phyloP scores from a whole-genome alignment of 2,113 vertebrate species.

The Microcebus murinus region DNA sequence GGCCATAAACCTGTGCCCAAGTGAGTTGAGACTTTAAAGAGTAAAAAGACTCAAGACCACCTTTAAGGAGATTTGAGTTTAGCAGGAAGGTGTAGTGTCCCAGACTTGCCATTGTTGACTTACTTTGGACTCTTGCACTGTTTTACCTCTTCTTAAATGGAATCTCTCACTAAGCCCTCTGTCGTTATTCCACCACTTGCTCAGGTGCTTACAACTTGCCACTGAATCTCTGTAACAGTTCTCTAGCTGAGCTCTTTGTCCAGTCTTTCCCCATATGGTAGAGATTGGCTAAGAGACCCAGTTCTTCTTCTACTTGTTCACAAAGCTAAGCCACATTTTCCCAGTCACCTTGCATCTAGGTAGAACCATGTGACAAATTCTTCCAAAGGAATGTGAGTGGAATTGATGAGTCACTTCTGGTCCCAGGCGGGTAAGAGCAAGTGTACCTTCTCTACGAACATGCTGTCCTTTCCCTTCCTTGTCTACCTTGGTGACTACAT shows the following conservation, averaged over 20 bases:
- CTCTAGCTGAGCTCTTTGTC: not conserved
- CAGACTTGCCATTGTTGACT: not conserved
- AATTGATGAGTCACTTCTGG: not conserved
- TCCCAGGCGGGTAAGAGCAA: not conserved
- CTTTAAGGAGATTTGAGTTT: not conserved
- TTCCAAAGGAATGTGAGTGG: not conserved
- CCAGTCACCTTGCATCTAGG: not conserved
- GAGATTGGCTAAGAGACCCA: not conserved
- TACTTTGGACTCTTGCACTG: not conserved
- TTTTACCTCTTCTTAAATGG: not conserved
- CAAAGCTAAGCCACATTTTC: not conserved
- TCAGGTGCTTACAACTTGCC: not conserved
- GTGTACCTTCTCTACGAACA: not conserved
- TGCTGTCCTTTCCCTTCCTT: not conserved
- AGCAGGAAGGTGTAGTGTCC: not conserved
- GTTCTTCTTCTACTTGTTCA: not conserved
- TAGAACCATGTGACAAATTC: not conserved
- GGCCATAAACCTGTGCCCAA: not conserved
- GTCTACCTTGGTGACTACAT: not conserved
- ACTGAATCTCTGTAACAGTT: not conserved
- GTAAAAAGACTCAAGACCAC: not conserved
- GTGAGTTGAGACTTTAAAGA: slow-evolving; percentile 19
- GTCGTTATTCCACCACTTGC: not conserved
- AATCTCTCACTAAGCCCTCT: not conserved
- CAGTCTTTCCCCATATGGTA: not conserved